These are phyloP conservation scores for Phalacrocorax aristotelis DNA, from an alignment of 2,113 vertebrate species.

Conservation along the genomic window DNA sequence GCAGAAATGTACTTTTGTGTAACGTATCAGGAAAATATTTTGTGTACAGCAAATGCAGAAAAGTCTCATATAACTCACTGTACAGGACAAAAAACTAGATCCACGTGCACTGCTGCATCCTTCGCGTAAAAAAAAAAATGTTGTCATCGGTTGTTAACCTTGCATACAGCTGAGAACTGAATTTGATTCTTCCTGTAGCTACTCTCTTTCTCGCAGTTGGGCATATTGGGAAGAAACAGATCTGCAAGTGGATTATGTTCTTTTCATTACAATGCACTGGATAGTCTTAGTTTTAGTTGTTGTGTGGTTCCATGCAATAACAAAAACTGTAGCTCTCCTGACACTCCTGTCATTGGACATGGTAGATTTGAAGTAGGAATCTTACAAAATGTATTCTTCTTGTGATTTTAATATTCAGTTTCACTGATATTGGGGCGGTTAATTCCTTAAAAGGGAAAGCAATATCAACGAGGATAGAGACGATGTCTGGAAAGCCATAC, in stretches of 20 bases:
- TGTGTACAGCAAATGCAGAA: background rate
- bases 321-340: background rate
- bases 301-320: background rate
- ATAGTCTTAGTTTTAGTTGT: background rate
- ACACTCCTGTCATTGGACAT: background rate
- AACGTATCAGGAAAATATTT: background rate
- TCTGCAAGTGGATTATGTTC: background rate
- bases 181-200: background rate
- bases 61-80: background rate
- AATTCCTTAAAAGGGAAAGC: background rate
- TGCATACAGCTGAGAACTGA: background rate
- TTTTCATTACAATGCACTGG: background rate
- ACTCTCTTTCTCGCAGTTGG: background rate
- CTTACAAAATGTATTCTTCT: background rate
- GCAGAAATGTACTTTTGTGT: background rate
- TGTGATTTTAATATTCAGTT: background rate
- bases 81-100: background rate
- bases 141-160: background rate
- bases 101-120: background rate
- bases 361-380: background rate
- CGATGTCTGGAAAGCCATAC: background rate
- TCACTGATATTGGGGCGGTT: background rate
- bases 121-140: background rate
- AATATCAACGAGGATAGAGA: background rate
- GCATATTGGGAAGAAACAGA: background rate